A percentile compares a stretch with the other conserved stretches of the same genome.
Conservation (phyloP, 2,113 vertebrate species). For the Neopipo cinnamomea region DNA sequence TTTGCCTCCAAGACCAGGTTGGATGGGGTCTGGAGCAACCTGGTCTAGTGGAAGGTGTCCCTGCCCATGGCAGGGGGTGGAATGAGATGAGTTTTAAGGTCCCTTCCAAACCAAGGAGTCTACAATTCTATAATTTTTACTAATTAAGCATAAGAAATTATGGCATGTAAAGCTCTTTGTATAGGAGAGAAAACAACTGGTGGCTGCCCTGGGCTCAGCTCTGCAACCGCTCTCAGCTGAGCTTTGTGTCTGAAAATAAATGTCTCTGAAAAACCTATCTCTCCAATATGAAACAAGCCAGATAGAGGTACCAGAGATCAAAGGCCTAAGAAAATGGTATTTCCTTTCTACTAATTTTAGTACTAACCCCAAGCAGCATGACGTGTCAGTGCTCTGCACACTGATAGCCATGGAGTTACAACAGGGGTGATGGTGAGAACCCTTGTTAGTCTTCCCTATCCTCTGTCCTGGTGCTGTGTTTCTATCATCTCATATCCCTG, state of each 20-base stretch:
- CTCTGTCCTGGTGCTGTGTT: neutral
- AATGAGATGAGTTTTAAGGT: rapidly evolving
- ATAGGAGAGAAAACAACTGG: neutral
- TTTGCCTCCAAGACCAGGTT: no score
- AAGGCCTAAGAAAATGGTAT: neutral
- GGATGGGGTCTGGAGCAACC: neutral
- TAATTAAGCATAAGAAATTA: neutral
- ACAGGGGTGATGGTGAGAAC: neutral
- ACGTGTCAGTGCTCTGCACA: neutral
- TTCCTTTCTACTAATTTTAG: neutral
- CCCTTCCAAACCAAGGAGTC: neutral
- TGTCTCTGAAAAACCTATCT: neutral
- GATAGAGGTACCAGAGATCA: neutral
- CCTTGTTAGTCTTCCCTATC: neutral
- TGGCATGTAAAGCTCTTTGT: neutral
- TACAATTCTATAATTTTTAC: neutral
- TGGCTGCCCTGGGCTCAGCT: neutral
- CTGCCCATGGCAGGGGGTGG: neutral
- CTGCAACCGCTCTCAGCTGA: neutral
- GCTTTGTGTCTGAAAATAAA: neutral
- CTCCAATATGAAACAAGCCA: neutral
- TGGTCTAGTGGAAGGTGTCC: neutral
- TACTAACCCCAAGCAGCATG: neutral
- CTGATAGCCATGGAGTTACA: neutral
- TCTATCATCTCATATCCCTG: neutral